Evolutionary conservation across 37 sponge, comb jelly and placozoan species (phyloP).

Genomic region (Crambe crambe): DNA sequence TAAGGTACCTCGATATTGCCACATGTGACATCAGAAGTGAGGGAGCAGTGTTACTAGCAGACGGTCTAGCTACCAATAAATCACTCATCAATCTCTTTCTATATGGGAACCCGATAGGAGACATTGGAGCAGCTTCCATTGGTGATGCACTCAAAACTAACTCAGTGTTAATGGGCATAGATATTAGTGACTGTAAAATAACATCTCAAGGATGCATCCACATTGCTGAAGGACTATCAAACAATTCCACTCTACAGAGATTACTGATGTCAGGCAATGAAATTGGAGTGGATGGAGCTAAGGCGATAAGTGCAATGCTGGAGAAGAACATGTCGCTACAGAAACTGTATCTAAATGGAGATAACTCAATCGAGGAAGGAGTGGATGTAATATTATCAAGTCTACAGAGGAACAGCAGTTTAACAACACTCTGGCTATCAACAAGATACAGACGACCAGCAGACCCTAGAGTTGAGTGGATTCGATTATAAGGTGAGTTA

Average conservation of each 20-base stretch:
- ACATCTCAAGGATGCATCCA: neutral
- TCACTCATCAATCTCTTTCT: no score
- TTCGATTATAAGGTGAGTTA: no score
- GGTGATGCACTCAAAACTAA: no score
- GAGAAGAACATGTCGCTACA: neutral
- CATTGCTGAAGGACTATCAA: neutral
- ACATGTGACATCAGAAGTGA: neutral
- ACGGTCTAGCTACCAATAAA: no score
- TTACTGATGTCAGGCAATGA: neutral
- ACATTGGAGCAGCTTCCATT: no score
- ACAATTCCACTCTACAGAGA: neutral
- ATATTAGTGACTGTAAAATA: no score
- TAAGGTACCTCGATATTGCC: neutral
- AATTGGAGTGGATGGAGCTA: neutral
- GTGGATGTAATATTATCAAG: neutral
- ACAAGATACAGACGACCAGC: neutral
- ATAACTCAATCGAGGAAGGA: neutral
- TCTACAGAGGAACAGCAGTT: neutral
- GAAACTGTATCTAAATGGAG: neutral
- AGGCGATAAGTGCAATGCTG: neutral
- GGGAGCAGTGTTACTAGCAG: no score
- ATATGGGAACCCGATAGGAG: no score
- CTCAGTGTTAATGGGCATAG: no score
- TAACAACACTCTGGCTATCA: neutral
- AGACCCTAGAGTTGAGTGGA: neutral